Evolutionary conservation across 30 jellyfish, hydroid and myxozoan species (phyloP), one percentile per base, ranked within the genome.

Genomic region (Morbakka virulenta): DNA sequence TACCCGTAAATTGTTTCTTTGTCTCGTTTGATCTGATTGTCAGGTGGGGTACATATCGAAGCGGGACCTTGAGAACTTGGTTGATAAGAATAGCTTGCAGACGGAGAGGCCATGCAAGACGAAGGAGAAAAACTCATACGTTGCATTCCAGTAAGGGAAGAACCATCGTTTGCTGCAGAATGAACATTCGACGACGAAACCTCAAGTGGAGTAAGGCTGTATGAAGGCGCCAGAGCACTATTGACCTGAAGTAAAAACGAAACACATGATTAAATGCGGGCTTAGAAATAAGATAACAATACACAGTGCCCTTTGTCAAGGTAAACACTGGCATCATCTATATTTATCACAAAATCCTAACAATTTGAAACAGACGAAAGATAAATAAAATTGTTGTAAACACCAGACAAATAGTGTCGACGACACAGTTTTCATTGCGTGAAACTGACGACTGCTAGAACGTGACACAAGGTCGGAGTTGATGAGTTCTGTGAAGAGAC

Each of bases 1-100:
- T 86, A 86, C 96, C 96, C 91, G 89, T 86, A 86, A 29, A 86
- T 29, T n/a, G 69, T 80, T 53, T 86, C 96, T 86, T 86, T 86
- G 88, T 86, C 96, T 67, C 81, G 76, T 35, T 86, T 86, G 90
- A 86, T 86, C 84, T 86, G 96, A 23, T 74, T 81, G 83, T 86
- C 96, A 65, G 77, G 31, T 65, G 77, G 65, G 50, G 72, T 25
- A 69, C 77, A 11, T 64, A 86, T 47, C 9, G 95, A 75, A 22
- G 87, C 86, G n/a, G 76, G 86, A 47, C 64, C 64, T 9, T 69
- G 49, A 65, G 84, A 80, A 61, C 67, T 64, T 24, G 74, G 69
- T 11, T 76, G 91, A 22, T 20, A 65, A 65, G 31, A 25, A 27
- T 35, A 67, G 77, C 66, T 64, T 36, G 83, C 6, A 65, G 52